Percentiles rank a stretch among this genome's conserved stretches.
phyloP scores from a whole-genome alignment of 2,113 vertebrate genomes.

The Pyrgilauda ruficollis region DNA sequence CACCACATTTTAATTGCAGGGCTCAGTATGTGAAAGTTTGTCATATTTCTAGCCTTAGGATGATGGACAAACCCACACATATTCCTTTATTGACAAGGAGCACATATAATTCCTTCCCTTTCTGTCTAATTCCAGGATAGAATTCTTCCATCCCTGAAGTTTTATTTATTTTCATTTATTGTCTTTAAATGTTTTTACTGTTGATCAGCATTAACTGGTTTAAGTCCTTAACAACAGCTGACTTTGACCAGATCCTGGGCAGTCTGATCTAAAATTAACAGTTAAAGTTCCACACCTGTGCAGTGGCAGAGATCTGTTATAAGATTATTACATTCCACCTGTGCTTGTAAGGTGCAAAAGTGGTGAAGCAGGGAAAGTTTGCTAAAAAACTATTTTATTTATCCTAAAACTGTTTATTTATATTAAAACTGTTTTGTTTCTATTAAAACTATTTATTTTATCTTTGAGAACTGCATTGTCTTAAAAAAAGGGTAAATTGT shows the following conservation, averaged over 20 bases:
- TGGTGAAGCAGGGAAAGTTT: neutral
- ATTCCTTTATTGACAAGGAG: neutral
- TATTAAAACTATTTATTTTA: neutral
- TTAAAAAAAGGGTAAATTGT: fast-evolving
- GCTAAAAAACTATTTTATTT: neutral
- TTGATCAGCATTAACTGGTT: neutral
- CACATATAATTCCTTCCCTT: neutral
- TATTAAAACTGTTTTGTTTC: too few relatives aligned
- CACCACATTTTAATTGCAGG: neutral
- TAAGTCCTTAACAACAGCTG: neutral
- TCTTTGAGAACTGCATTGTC: neutral
- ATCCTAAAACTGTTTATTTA: too few relatives aligned
- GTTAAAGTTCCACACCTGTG: neutral
- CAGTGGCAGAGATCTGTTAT: neutral
- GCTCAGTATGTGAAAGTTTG: fast-evolving
- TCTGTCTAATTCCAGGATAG: neutral
- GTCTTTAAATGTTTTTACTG: neutral
- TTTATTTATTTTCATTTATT: neutral
- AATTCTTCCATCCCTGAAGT: neutral
- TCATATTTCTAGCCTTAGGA: neutral
- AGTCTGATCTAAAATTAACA: neutral
- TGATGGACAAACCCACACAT: neutral
- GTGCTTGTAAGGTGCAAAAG: neutral
- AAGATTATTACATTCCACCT: neutral
- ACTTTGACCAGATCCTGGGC: neutral